Base-by-base conservation (phyloP, 2,888 invertebrate species). In the Mesorhabditis spiculigera region DNA sequence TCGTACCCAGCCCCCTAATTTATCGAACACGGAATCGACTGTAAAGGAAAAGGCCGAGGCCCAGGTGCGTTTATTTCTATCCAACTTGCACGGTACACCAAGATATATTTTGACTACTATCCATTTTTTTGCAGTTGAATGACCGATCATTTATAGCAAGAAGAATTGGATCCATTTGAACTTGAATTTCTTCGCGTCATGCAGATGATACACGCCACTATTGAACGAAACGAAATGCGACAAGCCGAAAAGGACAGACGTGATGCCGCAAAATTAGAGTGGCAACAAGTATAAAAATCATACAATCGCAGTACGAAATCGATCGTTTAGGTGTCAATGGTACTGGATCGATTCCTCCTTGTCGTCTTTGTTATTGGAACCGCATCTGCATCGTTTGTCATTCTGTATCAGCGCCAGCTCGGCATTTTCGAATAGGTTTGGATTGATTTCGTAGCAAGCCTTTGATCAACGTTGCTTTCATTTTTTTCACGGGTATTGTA, bases 261-360 rank as follows among this genome's bases (percentile, higher is more conserved):
- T 68, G 93, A 93, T 82, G 89, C 91, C 66, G 91, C 92, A 73
- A 92, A 92, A 84, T 88, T 92, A 69, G 93, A 94, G 86, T 94
- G 93, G 93, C 92, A 91, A 80, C 90, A 90, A 82, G 86, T 91
- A 8, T 3, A 63, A 63, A 8, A 63, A 63, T 8, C 63, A 63
- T 13, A n/a, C 45, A 50, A 28, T n/a, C 16, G 45, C 13, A 45
- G 43, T 41, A 4, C 42, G 45, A 43, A 8, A 65, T 28, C 45
- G 41, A 42, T 10, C 41, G 72, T 75, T 45, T 90, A 90, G 83
- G 86, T 92, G 73, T 93, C 93, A 1, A 90, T 93, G 68, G 93
- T 94, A 13, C 90, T 93, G 72, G 94, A 94, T 86, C 86, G 88
- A 50, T 86, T 89, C 66, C 86, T 89, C 16, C 83, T 89, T 44